Evolutionary conservation across 1,140 invertebrate species (phyloP), one percentile per base, ranked within the genome.

Genomic region (Sarcophaga bullata): DNA sequence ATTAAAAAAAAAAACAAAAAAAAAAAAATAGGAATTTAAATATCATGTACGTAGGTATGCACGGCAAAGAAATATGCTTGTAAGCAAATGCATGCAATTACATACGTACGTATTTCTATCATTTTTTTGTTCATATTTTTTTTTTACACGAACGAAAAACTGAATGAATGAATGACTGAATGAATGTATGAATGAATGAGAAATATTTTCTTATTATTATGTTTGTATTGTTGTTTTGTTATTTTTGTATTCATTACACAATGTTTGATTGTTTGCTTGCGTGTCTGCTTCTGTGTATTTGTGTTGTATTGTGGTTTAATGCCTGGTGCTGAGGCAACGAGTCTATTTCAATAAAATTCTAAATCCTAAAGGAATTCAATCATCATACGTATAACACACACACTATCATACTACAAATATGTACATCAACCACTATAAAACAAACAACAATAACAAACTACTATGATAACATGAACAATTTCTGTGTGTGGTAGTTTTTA

Each of bases 361-460:
- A 68, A 68, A 68, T 68, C 62, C 62, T 68, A 68, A 17, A 68
- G 62, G 62, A 68, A 19, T 68, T 68, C 62, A 68, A 68, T 68
- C 62, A 68, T 68, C 62, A 25, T 68, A 68, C 19, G 17, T 37
- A 37, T 1, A 37, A 37, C 25, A 19, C 62, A 68, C n/a, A n/a
- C n/a, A 68, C 62, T 52, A 10, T n/a, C 25, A 37, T 4, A 37
- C 4, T 37, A 37, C 25, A 10, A 52, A 52, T 52, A 50, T 50
- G 49, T 50, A 13, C 9, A 9, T 52, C 13, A 13, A 52, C 0
- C 0, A 10, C 8, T 52, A 13, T 13, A 15, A 58, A 13, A 58
- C 54, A 58, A 58, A 58, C 15, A n/a, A 58, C 54, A 58, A 58
- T 15, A 58, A 58, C 52, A 58, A 58, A 58, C n/a, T n/a, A 58